Conservation (phyloP, 2,113 vertebrate genomes). For the Dasyprocta punctata region DNA sequence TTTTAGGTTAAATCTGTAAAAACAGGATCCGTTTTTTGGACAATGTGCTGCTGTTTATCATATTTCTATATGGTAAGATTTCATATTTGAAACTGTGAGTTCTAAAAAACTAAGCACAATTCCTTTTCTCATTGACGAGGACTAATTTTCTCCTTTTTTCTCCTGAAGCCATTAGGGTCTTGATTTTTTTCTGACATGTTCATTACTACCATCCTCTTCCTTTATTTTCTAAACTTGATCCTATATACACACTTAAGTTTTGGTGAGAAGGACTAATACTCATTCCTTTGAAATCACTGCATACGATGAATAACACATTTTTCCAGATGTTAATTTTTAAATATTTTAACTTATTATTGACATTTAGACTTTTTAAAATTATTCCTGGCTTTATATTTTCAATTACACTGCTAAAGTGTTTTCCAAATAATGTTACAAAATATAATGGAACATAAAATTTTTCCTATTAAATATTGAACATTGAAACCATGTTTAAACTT, state of each 20-base stretch:
- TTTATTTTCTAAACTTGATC: too few relatives aligned
- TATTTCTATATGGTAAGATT: conserved; percentile 98
- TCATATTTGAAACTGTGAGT: background rate
- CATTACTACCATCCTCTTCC: background rate
- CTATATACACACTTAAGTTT: background rate
- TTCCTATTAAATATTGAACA: background rate
- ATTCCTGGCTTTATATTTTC: background rate
- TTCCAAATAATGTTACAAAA: background rate
- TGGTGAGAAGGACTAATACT: background rate
- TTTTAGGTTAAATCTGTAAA: conserved; percentile 97
- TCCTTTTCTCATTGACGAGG: background rate
- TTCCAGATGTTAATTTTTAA: background rate
- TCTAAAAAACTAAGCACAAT: background rate
- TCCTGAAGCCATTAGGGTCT: background rate
- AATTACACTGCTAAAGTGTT: background rate
- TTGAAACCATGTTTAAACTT: background rate
- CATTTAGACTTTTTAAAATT: background rate
- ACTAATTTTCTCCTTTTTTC: background rate
- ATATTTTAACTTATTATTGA: conserved; percentile 34
- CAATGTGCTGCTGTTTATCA: conserved; percentile 96
- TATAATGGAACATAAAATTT: background rate
- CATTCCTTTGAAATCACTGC: conserved; percentile 15
- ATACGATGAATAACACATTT: background rate
- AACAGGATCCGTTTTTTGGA: conserved; percentile 98
- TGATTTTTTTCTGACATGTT: conserved; percentile 8